Conservation (phyloP, 2,113 vertebrate species). For the Eublepharis macularius region DNA sequence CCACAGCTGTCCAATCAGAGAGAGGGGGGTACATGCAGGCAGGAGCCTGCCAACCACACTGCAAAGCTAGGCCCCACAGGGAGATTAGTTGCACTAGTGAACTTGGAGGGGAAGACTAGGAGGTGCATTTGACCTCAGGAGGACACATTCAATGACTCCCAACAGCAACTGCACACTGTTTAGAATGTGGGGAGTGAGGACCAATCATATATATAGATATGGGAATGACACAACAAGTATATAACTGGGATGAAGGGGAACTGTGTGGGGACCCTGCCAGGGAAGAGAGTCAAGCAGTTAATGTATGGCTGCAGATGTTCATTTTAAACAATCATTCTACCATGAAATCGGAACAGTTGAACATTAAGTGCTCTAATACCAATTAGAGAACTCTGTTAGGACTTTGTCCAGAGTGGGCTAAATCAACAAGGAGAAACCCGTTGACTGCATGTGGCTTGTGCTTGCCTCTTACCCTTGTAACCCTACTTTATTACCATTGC, state of each 20-base stretch:
- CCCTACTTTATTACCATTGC: conserved; percentile 33
- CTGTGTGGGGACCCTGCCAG: not conserved
- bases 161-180: too few species aligned
- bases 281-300: not conserved
- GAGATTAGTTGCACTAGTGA: too few species aligned
- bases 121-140: too few species aligned
- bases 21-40: too few species aligned
- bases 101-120: too few species aligned
- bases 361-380: conserved; percentile 47
- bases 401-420: conserved; percentile 66
- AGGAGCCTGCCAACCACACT: too few species aligned
- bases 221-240: not conserved
- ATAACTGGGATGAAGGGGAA: not conserved
- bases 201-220: too few species aligned
- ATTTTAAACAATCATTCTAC: conserved; percentile 33
- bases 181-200: too few species aligned
- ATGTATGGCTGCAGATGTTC: not conserved
- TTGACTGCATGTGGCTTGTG: conserved; percentile 46
- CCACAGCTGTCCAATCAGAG: too few species aligned
- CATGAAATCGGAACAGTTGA: conserved; percentile 44
- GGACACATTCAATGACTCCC: too few species aligned
- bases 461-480: conserved; percentile 24
- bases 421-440: conserved; percentile 55
- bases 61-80: too few species aligned
- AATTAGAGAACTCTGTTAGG: conserved; percentile 35